phyloP scores from a whole-genome alignment of 2,113 vertebrate species.

The Gobiocypris rarus region DNA sequence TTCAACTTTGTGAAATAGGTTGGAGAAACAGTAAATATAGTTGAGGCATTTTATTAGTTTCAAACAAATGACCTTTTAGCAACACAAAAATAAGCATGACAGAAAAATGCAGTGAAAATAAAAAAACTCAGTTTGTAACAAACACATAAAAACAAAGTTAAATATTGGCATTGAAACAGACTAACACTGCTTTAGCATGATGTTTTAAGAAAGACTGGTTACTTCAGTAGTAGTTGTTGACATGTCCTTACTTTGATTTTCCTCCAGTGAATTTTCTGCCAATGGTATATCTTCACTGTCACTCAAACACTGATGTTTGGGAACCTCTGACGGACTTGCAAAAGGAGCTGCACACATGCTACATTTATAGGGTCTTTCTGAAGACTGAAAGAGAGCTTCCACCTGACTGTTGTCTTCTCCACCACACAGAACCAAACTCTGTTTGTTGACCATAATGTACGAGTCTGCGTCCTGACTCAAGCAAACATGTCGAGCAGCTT shows the following conservation, averaged over 20 bases:
- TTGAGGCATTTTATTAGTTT: not conserved
- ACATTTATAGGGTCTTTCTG: constrained; percentile 87
- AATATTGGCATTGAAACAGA: not conserved
- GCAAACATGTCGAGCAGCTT: constrained; percentile 86
- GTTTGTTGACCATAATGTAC: constrained; percentile 86
- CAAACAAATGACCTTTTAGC: not conserved
- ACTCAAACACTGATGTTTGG: constrained; percentile 80
- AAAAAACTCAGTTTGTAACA: not conserved
- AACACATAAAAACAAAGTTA: not conserved
- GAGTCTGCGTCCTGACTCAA: constrained; percentile 85
- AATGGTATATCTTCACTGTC: constrained; percentile 47
- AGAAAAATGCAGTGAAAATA: not conserved
- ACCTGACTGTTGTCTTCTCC: constrained; percentile 86
- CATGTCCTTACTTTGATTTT: not conserved
- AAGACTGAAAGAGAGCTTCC: constrained; percentile 83
- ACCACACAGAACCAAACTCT: constrained; percentile 85
- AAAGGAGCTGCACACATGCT: constrained; percentile 85
- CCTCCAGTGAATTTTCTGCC: constrained; percentile 77
- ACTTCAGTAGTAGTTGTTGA: not conserved
- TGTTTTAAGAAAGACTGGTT: not conserved
- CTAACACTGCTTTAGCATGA: constrained; percentile 3
- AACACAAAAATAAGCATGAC: not conserved
- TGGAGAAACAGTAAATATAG: not conserved
- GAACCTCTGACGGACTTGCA: constrained; percentile 83
- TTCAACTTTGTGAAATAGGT: not conserved